Percentiles rank a stretch among this genome's conserved stretches.
Conservation (phyloP, 2,888 invertebrate genomes). For the Antheraea assamensis region DNA sequence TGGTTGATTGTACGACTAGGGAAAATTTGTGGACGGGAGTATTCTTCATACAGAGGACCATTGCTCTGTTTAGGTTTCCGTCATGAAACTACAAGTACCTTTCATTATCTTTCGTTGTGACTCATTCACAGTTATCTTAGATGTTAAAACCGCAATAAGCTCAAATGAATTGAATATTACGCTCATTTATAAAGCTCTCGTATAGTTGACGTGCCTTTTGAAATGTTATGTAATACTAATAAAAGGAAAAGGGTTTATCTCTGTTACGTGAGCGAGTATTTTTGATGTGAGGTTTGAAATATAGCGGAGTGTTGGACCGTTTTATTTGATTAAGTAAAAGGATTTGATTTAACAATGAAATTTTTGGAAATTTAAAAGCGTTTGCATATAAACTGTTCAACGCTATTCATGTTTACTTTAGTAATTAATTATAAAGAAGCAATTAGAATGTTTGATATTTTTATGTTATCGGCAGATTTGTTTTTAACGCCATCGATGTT, state of each 20-base stretch:
- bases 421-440: not conserved
- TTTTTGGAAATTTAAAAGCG: conserved; percentile 26
- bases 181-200: conserved; percentile 54
- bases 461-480: too few relatives aligned
- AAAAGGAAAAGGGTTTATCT: conserved; percentile 39
- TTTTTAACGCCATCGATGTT: too few relatives aligned
- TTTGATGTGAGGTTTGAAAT: conserved; percentile 35
- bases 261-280: conserved; percentile 38
- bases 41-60: conserved; percentile 70
- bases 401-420: conserved; percentile 25
- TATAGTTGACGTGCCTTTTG: conserved; percentile 44
- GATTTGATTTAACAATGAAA: conserved; percentile 32
- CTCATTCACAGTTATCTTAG: conserved; percentile 64
- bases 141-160: conserved; percentile 59
- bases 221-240: conserved; percentile 36
- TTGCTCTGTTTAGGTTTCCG: conserved; percentile 65
- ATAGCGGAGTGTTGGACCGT: conserved; percentile 30
- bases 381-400: conserved; percentile 29
- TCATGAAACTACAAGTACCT: conserved; percentile 53
- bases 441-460: too few relatives aligned
- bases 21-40: conserved; percentile 60
- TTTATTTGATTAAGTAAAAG: conserved; percentile 29
- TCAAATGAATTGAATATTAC: conserved; percentile 58
- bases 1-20: conserved; percentile 60
- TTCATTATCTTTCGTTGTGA: conserved; percentile 60